Conservation (phyloP, 2,888 invertebrate genomes). For the Druceiella hillmani region DNA sequence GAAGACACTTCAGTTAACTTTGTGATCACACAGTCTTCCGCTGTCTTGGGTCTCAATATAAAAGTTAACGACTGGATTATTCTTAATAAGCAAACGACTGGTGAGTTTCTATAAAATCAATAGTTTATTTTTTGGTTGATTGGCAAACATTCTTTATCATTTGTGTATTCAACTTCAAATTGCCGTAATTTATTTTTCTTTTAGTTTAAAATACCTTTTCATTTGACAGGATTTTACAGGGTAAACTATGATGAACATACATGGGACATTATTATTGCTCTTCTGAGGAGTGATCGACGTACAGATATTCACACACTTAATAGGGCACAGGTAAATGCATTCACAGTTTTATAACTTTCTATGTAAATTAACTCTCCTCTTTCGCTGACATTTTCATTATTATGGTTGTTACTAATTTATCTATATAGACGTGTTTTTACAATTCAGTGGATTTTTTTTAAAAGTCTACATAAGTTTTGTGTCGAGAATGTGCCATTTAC, state of each 20-base stretch:
- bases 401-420: too few relatives aligned
- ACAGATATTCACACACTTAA: slow-evolving; percentile 54
- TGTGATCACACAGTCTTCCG: slow-evolving; percentile 29
- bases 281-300: slow-evolving; percentile 38
- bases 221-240: slow-evolving; percentile 52
- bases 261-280: slow-evolving; percentile 51
- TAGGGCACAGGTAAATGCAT: slow-evolving; percentile 55
- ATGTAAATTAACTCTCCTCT: too few relatives aligned
- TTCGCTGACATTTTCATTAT: too few relatives aligned
- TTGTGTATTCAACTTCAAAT: background rate
- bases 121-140: slow-evolving; percentile 16
- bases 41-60: slow-evolving; percentile 31
- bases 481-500: too few relatives aligned
- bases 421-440: too few relatives aligned
- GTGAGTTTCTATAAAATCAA: slow-evolving; percentile 30
- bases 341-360: background rate
- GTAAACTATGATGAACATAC: slow-evolving; percentile 54
- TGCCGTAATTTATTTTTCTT: background rate
- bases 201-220: background rate
- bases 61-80: slow-evolving; percentile 52
- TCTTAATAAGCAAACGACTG: slow-evolving; percentile 55
- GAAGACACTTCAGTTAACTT: slow-evolving; percentile 36
- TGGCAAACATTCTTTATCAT: slow-evolving; percentile 1
- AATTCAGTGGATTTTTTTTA: too few relatives aligned
- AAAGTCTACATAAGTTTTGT: too few relatives aligned